A percentile compares a stretch with the other conserved stretches of the same genome.
phyloP scores from a whole-genome alignment of 2,888 invertebrate genomes.

The Blastobasis adustella region DNA sequence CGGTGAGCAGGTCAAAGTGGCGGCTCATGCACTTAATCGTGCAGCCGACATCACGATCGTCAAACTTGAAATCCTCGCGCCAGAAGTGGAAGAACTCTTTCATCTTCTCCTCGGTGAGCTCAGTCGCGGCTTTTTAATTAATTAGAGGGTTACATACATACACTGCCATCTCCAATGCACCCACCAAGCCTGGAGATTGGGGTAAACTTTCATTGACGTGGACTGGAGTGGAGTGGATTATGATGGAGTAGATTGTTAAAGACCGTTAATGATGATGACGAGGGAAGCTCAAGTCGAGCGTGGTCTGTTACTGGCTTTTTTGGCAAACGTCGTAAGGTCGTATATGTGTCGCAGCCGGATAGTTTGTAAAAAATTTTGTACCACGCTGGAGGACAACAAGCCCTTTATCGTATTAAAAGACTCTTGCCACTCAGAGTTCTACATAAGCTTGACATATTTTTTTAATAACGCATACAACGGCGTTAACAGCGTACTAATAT shows the following conservation, averaged over 20 bases:
- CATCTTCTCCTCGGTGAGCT: slow-evolving; percentile 57
- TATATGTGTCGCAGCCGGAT: no score
- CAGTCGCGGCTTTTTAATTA: slow-evolving; percentile 16
- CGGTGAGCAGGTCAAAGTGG: slow-evolving; percentile 58
- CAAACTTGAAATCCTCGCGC: slow-evolving; percentile 62
- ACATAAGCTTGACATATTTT: not conserved
- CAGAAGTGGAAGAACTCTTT: slow-evolving; percentile 69
- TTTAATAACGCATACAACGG: slow-evolving; percentile 8
- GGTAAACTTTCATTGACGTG: no score
- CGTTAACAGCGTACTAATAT: slow-evolving; percentile 9
- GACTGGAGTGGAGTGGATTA: no score
- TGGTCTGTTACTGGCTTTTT: no score
- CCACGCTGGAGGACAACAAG: not conserved
- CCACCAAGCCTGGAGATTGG: no score
- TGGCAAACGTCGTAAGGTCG: no score
- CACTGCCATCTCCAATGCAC: no score
- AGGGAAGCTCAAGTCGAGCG: no score
- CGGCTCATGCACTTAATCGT: slow-evolving; percentile 60
- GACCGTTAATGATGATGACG: no score
- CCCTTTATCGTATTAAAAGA: not conserved
- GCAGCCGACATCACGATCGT: slow-evolving; percentile 62
- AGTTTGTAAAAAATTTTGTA: no score
- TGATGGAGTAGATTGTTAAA: no score
- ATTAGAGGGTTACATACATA: no score
- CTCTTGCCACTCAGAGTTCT: not conserved